Evolutionary conservation across 2,888 invertebrate species (phyloP), one percentile per base, ranked within the genome.

Genomic region (Epistrophe grossulariae): DNA sequence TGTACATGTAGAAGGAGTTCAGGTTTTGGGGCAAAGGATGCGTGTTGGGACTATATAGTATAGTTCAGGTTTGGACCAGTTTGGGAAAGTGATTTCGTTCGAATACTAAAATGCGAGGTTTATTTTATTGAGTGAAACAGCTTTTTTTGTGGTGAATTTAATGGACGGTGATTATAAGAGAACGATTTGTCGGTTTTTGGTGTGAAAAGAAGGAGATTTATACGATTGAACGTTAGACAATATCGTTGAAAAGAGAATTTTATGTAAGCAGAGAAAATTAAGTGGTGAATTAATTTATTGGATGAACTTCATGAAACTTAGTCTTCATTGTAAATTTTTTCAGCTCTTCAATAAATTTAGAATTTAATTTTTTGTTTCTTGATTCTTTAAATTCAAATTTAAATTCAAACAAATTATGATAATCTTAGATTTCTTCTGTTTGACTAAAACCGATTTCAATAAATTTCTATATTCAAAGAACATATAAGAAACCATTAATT

Each of bases 81-180:
- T 76, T 55, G 60, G 24, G 1, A 50, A 50, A 76, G 40, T 66
- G 59, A 71, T 71, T 76, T 76, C 24, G 28, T 48, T 57, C 52
- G 15, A 55, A 19, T 57, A 31, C 48, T 71, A n/a, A 31, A 2
- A 24, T 24, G 24, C 24, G 24, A 52, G 60, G 48, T 68, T 55
- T 60, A 81, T 77, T 77, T 81, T 73, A 62, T 73, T 45, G 66
- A 48, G 72, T 68, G 68, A 50, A 50, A 68, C 68, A 50, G 31
- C 15, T 68, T 35, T 68, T 35, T 50, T 35, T 68, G 68, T 68
- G 68, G 68, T 28, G 52, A 43, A 43, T 52, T 81, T 81, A 68
- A 60, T 77, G 72, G 59, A 31, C n/a, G 45, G 52, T 50, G 64
- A 74, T 55, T 79, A 73, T 52, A 40, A 24, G 55, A 24, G 40